Conservation (phyloP, 2,888 invertebrate genomes). For the Catonia carolina region DNA sequence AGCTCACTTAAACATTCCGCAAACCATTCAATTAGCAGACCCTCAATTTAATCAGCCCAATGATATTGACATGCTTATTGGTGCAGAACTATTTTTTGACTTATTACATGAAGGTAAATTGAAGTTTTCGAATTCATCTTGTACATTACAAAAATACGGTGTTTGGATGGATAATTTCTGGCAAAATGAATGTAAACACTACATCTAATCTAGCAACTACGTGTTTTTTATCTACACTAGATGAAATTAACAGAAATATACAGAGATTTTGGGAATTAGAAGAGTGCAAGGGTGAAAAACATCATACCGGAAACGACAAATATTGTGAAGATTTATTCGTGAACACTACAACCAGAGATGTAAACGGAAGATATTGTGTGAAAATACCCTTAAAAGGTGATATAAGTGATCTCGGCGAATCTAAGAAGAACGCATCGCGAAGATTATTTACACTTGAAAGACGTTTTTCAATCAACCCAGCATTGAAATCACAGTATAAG, state of each 20-base stretch:
- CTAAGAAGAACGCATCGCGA: constrained; percentile 15
- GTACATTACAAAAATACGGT: neutral
- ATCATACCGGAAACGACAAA: neutral
- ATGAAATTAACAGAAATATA: neutral
- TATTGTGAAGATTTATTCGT: constrained; percentile 1
- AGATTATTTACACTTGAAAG: constrained; percentile 19
- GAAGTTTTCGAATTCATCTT: neutral
- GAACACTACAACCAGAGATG: neutral
- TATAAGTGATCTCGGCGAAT: constrained; percentile 20
- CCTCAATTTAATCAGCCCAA: neutral
- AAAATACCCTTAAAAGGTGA: constrained; percentile 21
- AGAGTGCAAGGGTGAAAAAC: neutral
- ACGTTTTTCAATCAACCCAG: constrained; percentile 1
- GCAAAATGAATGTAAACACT: neutral
- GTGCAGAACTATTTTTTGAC: constrained; percentile 4
- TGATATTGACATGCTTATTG: constrained; percentile 2
- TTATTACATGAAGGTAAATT: neutral
- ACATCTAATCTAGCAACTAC: neutral
- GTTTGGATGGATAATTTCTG: constrained; percentile 9
- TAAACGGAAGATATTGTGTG: constrained; percentile 3
- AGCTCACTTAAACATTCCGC: neutral
- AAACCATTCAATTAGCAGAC: neutral
- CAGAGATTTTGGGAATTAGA: constrained; percentile 9
- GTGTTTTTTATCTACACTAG: constrained; percentile 1
- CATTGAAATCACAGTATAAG: constrained; percentile 19